A percentile compares a stretch with the other conserved stretches of the same genome.
Evolutionary conservation across 2,888 invertebrate species (phyloP).

Genomic region (Patella caerulea): DNA sequence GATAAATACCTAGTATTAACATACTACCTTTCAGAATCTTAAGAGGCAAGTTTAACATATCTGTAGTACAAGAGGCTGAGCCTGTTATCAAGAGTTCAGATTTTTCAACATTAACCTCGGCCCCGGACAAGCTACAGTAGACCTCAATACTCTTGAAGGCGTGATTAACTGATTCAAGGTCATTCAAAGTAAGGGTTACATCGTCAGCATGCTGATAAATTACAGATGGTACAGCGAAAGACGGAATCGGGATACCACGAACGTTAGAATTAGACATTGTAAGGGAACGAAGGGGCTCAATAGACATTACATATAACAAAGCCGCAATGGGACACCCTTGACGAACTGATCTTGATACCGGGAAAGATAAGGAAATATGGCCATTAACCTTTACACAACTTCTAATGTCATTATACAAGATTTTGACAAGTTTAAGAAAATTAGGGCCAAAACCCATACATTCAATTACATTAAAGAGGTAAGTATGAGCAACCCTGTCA

Average conservation of each 20-base stretch:
- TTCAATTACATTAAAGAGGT: slow-evolving; percentile 36
- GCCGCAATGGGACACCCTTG: background rate
- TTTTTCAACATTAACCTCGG: background rate
- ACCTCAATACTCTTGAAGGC: background rate
- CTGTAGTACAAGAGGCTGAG: background rate
- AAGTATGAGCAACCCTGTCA: slow-evolving; percentile 42
- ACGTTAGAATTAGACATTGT: background rate
- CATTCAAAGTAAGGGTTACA: background rate
- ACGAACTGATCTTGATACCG: background rate
- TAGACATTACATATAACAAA: background rate
- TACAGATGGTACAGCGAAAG: background rate
- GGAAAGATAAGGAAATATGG: slow-evolving; percentile 31
- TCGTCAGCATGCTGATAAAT: background rate
- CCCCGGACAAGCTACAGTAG: background rate
- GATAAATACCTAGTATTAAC: background rate
- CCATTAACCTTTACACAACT: slow-evolving; percentile 40
- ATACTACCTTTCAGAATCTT: background rate
- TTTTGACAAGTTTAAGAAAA: slow-evolving; percentile 40
- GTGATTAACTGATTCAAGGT: background rate
- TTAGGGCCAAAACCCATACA: slow-evolving; percentile 39
- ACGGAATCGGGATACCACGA: background rate
- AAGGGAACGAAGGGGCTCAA: background rate
- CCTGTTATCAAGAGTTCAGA: background rate
- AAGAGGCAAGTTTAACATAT: background rate
- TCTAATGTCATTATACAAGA: slow-evolving; percentile 38